Percentiles rank a stretch among this genome's conserved stretches.
Conservation (phyloP, 35 echinoderm and acorn worm genomes). For the Patiria miniata region DNA sequence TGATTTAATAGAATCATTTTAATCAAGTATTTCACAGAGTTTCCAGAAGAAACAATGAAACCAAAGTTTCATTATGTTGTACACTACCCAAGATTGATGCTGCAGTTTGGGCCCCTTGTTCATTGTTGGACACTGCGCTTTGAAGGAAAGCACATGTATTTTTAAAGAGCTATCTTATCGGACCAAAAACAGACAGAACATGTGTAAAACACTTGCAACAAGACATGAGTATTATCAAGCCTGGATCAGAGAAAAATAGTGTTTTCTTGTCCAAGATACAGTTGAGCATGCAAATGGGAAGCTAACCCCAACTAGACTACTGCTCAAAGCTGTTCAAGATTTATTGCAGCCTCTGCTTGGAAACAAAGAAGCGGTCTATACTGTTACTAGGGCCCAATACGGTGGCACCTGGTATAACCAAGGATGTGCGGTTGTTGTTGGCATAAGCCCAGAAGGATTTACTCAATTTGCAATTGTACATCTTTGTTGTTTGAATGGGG, state of each 20-base stretch:
- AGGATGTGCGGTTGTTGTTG: slow-evolving; percentile 49
- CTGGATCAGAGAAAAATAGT: neutral
- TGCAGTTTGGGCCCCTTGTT: slow-evolving; percentile 46
- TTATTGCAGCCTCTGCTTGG: slow-evolving; percentile 25
- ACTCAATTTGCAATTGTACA: slow-evolving; percentile 36
- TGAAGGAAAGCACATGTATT: slow-evolving; percentile 63
- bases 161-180: slow-evolving; percentile 45
- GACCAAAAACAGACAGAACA: slow-evolving; percentile 68
- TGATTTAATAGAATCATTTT: slow-evolving; percentile 27
- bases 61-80: slow-evolving; percentile 50
- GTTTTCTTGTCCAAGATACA: slow-evolving; percentile 23
- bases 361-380: slow-evolving; percentile 40
- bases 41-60: slow-evolving; percentile 42
- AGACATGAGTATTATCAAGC: slow-evolving; percentile 57
- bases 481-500: slow-evolving; percentile 38
- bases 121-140: slow-evolving; percentile 64
- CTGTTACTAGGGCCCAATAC: slow-evolving; percentile 29
- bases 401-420: slow-evolving; percentile 45
- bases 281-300: slow-evolving; percentile 21
- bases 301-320: slow-evolving; percentile 35
- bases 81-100: slow-evolving; percentile 44
- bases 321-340: slow-evolving; percentile 41
- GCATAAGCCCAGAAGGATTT: slow-evolving; percentile 41
- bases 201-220: slow-evolving; percentile 39
- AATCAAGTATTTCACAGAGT: slow-evolving; percentile 41